Evolutionary conservation across 2,797 vertebrate genomes (phyloP).

Genomic region (Characodon lateralis): DNA sequence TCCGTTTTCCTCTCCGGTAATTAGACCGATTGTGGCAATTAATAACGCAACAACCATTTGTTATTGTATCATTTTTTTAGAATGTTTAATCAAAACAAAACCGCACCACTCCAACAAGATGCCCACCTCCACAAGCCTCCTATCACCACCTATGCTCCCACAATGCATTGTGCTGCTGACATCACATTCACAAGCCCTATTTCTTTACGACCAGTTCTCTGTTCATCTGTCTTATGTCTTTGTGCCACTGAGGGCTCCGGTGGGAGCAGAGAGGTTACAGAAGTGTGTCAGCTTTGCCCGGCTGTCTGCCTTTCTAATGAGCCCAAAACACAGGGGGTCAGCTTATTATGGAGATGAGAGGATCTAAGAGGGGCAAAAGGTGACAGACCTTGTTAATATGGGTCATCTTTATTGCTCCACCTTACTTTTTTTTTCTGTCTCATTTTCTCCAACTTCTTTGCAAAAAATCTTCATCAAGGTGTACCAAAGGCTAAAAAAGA

Average conservation of each 20-base stretch:
- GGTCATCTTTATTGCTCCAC: constrained; percentile 34
- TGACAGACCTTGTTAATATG: constrained; percentile 82
- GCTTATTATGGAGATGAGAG: constrained; percentile 88
- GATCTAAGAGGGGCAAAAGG: constrained; percentile 79
- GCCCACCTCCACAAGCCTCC: no score
- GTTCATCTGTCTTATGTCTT: constrained; percentile 64
- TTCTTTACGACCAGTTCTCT: constrained; percentile 42
- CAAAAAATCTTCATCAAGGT: constrained; percentile 24
- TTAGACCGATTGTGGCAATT: no score
- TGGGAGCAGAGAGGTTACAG: constrained; percentile 68
- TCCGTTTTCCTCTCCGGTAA: no score
- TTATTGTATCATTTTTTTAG: no score
- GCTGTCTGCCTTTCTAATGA: constrained; percentile 87
- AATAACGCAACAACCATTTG: no score
- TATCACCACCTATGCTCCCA: no score
- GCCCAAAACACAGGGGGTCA: constrained; percentile 83
- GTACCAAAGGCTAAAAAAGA: constrained; percentile 63
- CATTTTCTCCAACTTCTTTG: constrained; percentile 21
- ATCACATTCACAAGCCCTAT: background rate
- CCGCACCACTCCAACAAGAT: no score
- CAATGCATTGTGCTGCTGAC: no score
- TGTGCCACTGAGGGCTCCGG: constrained; percentile 55
- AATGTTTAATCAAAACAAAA: no score
- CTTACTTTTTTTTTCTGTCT: constrained; percentile 11
- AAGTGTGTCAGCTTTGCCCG: constrained; percentile 74